Percentiles rank a stretch among this genome's conserved stretches.
These are phyloP conservation scores for Apolygus lucorum DNA, from an alignment of 1,140 invertebrate species.

Conservation along the genomic window DNA sequence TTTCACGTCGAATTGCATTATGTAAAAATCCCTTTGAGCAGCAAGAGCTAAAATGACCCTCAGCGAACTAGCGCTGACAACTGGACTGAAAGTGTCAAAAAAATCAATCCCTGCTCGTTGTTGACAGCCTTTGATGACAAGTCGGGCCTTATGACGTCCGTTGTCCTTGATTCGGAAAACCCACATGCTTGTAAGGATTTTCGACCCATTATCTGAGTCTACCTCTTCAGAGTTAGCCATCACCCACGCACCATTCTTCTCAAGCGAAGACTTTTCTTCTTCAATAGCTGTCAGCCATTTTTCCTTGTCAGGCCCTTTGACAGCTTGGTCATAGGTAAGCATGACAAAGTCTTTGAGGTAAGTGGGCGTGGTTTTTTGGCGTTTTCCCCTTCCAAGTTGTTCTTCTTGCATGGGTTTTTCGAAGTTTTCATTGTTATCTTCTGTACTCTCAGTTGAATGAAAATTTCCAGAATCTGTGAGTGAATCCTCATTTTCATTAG, in stretches of 20 bases:
- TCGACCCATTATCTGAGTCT: conserved; percentile 1
- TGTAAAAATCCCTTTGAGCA: conserved; percentile 35
- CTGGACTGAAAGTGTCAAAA: conserved; percentile 38
- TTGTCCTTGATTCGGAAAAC: conserved; percentile 26
- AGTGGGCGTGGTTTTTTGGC: neutral
- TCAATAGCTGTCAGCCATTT: conserved; percentile 33
- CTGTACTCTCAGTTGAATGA: neutral
- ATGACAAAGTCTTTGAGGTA: conserved; percentile 28
- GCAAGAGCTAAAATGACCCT: conserved; percentile 40
- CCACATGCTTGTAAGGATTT: conserved; percentile 29
- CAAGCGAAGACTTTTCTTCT: conserved; percentile 33
- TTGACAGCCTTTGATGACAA: conserved; percentile 39
- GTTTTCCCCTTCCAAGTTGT: neutral
- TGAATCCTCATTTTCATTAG: neutral
- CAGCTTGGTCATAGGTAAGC: conserved; percentile 33
- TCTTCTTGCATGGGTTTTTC: no score
- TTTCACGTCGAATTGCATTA: conserved; percentile 42
- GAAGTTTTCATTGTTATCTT: no score
- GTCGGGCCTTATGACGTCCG: conserved; percentile 37
- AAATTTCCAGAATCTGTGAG: neutral
- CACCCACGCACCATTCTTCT: conserved; percentile 33
- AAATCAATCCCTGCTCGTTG: conserved; percentile 36
- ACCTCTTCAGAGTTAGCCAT: neutral
- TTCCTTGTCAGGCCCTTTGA: conserved; percentile 27
- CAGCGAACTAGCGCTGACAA: conserved; percentile 38